Percentiles rank a stretch among this genome's conserved stretches.
phyloP scores from a whole-genome alignment of 2,113 vertebrate species.

The Microcebus tavaratra region DNA sequence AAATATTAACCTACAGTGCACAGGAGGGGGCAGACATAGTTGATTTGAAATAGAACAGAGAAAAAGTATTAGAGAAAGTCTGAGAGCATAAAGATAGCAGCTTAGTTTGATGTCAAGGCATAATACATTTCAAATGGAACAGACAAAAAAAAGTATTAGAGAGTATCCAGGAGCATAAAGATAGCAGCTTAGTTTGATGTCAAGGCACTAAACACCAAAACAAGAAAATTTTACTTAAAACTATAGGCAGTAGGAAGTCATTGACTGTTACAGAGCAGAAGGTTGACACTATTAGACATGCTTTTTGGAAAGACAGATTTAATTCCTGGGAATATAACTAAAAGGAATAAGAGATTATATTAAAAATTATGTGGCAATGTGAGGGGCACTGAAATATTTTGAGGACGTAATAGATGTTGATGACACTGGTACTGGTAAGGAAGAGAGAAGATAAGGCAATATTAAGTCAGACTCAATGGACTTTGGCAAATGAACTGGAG shows the following conservation, averaged over 20 bases:
- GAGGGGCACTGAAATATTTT: constrained; percentile 2
- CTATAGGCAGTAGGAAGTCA: background rate
- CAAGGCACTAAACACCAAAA: background rate
- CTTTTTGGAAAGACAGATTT: background rate
- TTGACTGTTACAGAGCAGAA: background rate
- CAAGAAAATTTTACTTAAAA: background rate
- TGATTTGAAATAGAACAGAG: background rate
- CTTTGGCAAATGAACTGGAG: background rate
- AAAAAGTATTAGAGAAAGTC: background rate
- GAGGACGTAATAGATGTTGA: background rate
- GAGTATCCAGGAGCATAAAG: background rate
- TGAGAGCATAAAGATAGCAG: background rate
- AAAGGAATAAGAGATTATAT: background rate
- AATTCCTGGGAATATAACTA: background rate
- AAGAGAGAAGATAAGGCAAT: background rate
- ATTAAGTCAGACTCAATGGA: background rate
- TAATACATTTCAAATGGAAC: background rate
- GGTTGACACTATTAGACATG: background rate
- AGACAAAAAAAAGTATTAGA: background rate
- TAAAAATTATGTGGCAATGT: background rate
- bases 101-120: background rate
- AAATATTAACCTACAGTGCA: background rate
- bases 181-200: background rate
- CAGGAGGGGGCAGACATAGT: background rate
- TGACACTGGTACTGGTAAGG: background rate